Conservation (phyloP, 2,888 invertebrate genomes). For the Cosmia pyralina region DNA sequence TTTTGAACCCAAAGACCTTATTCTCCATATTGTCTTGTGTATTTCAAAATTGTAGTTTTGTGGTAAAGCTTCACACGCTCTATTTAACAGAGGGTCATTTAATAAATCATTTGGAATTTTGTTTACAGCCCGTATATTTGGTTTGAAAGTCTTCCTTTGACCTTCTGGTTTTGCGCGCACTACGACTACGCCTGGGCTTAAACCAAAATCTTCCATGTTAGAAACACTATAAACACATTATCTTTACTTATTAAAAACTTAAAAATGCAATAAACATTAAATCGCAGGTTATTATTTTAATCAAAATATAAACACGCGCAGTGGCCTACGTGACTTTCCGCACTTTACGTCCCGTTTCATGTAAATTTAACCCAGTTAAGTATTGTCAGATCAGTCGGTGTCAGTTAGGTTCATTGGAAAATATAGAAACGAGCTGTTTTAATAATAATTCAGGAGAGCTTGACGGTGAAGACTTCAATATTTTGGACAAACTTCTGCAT, state of each 20-base stretch:
- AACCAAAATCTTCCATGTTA: slow-evolving; percentile 80
- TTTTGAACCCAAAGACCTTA: slow-evolving; percentile 94
- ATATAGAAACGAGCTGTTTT: not conserved
- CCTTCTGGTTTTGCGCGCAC: slow-evolving; percentile 94
- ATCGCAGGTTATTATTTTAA: slow-evolving; percentile 71
- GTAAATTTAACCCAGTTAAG: not conserved
- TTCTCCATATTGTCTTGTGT: slow-evolving; percentile 99
- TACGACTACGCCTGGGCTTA: slow-evolving; percentile 90
- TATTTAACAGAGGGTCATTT: slow-evolving; percentile 93
- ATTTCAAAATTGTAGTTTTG: slow-evolving; percentile 99
- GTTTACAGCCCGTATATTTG: slow-evolving; percentile 92
- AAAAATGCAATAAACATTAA: not conserved
- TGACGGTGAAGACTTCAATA: not conserved
- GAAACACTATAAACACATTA: slow-evolving; percentile 39
- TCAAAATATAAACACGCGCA: slow-evolving; percentile 83
- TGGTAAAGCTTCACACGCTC: slow-evolving; percentile 94
- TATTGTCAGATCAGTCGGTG: slow-evolving; percentile 2
- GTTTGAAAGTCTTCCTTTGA: slow-evolving; percentile 94
- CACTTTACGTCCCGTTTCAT: slow-evolving; percentile 71
- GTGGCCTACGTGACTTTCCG: slow-evolving; percentile 88
- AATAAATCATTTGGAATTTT: slow-evolving; percentile 95
- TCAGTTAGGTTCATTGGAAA: not conserved
- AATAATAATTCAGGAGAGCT: not conserved
- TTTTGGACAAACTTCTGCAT: not conserved
- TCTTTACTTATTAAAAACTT: slow-evolving; percentile 6